Evolutionary conservation across 2,888 invertebrate genomes (phyloP).

Genomic region (Agrochola lota): DNA sequence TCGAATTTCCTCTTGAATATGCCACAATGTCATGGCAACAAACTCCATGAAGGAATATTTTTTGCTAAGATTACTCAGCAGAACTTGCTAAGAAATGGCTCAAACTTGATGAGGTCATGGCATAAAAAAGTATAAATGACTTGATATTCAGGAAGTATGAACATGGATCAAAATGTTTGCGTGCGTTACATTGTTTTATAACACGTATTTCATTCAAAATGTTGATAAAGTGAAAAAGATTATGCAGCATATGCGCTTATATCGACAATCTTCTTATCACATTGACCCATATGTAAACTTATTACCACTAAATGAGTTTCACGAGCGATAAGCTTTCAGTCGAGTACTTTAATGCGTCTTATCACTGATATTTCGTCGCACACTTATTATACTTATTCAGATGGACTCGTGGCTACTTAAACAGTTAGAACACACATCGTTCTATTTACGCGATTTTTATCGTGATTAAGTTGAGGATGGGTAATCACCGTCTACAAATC

Average conservation of each 20-base stretch:
- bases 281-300: conserved; percentile 65
- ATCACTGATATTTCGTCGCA: conserved; percentile 62
- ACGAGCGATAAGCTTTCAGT: conserved; percentile 63
- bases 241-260: conserved; percentile 55
- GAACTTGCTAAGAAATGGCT: conserved; percentile 42
- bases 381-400: conserved; percentile 35
- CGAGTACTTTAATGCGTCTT: conserved; percentile 58
- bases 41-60: conserved; percentile 35
- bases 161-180: conserved; percentile 3
- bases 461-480: conserved; percentile 3
- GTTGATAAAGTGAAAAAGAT: conserved; percentile 22
- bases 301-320: conserved; percentile 64
- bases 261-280: conserved; percentile 69
- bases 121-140: conserved; percentile 30
- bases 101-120: conserved; percentile 40
- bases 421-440: conserved; percentile 21
- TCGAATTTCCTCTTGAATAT: conserved; percentile 29
- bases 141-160: conserved; percentile 24
- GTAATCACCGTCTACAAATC: conserved; percentile 1
- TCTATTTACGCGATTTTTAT: conserved; percentile 14
- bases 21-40: conserved; percentile 36
- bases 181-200: neutral
- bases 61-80: conserved; percentile 36
- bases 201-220: conserved; percentile 9
- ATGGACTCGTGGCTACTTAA: conserved; percentile 34